Conservation (phyloP, 2,797 vertebrate genomes). For the Oceanodroma leucorhoa region DNA sequence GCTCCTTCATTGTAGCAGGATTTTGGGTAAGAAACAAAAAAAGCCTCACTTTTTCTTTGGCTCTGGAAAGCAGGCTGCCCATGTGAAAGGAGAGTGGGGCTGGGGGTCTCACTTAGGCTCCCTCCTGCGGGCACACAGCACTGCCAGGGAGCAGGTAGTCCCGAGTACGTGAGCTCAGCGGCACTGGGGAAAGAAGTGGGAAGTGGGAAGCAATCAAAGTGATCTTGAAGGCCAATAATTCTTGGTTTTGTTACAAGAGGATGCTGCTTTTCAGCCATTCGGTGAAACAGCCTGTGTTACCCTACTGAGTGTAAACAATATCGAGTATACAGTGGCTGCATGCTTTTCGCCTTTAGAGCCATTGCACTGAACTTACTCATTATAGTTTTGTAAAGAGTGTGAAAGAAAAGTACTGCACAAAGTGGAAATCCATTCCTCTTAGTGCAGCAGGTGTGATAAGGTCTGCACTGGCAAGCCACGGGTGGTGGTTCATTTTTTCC, state of each 20-base stretch:
- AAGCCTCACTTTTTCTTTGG: background rate
- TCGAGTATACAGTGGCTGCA: background rate
- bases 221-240: background rate
- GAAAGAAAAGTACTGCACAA: background rate
- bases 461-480: background rate
- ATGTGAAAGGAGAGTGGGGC: background rate
- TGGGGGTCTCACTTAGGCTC: background rate
- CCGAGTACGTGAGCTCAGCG: rapidly evolving
- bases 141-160: background rate
- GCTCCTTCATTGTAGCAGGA: background rate
- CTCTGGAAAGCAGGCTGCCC: background rate
- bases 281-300: background rate
- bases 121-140: background rate
- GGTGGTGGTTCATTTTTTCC: background rate
- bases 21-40: background rate
- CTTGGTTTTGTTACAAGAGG: background rate
- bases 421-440: background rate
- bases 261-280: background rate
- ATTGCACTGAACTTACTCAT: background rate
- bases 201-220: background rate
- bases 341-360: background rate
- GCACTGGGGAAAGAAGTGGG: background rate
- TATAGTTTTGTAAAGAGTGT: background rate
- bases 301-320: background rate
- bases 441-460: background rate